Conservation (phyloP, 2,888 invertebrate species). For the Tenodera sinensis region DNA sequence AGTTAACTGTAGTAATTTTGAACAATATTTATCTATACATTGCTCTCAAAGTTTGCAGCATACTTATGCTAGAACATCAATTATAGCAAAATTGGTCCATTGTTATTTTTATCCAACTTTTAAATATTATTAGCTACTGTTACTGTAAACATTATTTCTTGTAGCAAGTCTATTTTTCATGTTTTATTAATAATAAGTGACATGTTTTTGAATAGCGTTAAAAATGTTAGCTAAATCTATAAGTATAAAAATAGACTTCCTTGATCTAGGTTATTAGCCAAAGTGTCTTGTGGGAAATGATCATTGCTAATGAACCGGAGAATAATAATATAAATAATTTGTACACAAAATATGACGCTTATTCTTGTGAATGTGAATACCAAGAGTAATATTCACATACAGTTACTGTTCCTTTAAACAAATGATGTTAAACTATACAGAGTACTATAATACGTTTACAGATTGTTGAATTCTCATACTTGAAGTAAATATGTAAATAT, state of each 20-base stretch:
- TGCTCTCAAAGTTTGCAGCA: not conserved
- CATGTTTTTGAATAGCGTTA: not conserved
- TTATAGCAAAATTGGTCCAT: not conserved
- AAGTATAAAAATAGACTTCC: not conserved
- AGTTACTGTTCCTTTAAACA: slow-evolving; percentile 9
- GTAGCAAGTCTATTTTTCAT: not conserved
- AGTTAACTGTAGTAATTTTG: not conserved
- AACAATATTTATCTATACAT: not conserved
- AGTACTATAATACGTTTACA: not conserved
- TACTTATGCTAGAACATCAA: not conserved
- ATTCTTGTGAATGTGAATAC: slow-evolving; percentile 16
- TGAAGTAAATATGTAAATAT: not conserved
- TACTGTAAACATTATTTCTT: not conserved
- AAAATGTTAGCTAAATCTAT: not conserved
- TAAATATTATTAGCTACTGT: not conserved
- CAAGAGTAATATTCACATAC: not conserved
- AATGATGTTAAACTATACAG: not conserved
- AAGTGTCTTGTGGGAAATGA: not conserved
- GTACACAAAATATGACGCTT: slow-evolving; percentile 32
- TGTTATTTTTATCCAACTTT: not conserved
- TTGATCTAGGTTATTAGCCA: not conserved
- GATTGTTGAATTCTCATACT: not conserved
- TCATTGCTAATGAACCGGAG: not conserved
- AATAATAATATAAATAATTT: slow-evolving; percentile 14
- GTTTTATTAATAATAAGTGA: not conserved